A percentile compares a stretch with the other conserved stretches of the same genome.
phyloP scores from a whole-genome alignment of 2,888 invertebrate genomes.

The Folsomia candida region DNA sequence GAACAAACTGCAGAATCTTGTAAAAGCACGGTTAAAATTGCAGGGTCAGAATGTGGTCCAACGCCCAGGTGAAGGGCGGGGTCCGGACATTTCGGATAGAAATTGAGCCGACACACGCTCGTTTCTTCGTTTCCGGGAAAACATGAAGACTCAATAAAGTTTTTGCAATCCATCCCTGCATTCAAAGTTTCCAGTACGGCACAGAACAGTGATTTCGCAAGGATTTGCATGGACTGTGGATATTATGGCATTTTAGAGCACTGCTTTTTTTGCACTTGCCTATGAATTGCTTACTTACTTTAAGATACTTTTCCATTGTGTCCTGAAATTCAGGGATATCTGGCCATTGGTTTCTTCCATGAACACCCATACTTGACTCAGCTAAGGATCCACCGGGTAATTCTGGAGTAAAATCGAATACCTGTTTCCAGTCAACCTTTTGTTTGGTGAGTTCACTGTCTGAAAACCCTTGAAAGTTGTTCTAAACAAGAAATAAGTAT shows the following conservation, averaged over 20 bases:
- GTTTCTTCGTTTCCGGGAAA: conserved; percentile 10
- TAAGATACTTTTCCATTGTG: conserved; percentile 19
- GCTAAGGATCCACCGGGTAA: conserved; percentile 13
- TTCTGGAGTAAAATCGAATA: conserved; percentile 24
- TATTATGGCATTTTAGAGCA: too few species aligned
- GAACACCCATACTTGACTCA: conserved; percentile 25
- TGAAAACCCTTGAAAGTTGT: conserved; percentile 39
- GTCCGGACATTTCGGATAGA: conserved; percentile 15
- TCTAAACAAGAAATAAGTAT: conserved; percentile 24
- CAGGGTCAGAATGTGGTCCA: conserved; percentile 20
- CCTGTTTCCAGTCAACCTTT: conserved; percentile 35
- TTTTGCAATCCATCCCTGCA: conserved; percentile 12
- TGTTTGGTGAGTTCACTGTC: conserved; percentile 37
- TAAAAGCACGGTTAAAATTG: conserved; percentile 1
- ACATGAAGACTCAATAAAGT: neutral
- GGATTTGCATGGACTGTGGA: conserved; percentile 25
- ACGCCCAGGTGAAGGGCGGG: conserved; percentile 11
- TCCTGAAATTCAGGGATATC: conserved; percentile 28
- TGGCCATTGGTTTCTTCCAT: conserved; percentile 38
- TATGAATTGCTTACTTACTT: conserved; percentile 17
- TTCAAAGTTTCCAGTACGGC: conserved; percentile 30
- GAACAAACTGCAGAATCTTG: conserved; percentile 14
- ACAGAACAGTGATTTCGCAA: conserved; percentile 27
- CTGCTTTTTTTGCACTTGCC: too few species aligned
- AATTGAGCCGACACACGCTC: conserved; percentile 15